Evolutionary conservation across 2,888 invertebrate genomes (phyloP).

Genomic region (Rhaphigaster nebulosa): DNA sequence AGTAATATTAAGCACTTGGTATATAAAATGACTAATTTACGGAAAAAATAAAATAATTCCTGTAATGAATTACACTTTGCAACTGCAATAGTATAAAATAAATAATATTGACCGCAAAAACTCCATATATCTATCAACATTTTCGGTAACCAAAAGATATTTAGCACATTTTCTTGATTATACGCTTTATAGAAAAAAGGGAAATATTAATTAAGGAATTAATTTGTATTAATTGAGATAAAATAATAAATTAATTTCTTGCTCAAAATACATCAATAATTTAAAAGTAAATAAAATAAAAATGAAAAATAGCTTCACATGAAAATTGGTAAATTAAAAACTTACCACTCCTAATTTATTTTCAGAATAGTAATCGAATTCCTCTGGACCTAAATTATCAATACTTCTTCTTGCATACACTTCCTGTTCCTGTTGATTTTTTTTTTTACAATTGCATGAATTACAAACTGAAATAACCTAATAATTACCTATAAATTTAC

Average conservation of each 20-base stretch:
- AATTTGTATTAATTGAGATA: background rate
- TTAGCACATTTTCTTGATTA: no score
- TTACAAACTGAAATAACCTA: background rate
- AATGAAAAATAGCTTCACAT: background rate
- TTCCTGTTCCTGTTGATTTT: constrained; percentile 11
- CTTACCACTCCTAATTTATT: constrained; percentile 4
- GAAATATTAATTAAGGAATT: no score
- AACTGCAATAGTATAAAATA: no score
- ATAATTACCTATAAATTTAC: background rate
- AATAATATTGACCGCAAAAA: no score
- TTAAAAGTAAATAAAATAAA: background rate
- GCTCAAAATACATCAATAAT: no score
- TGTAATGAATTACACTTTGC: no score
- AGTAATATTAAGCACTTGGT: no score
- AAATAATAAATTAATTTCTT: background rate
- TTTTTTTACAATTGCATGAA: background rate
- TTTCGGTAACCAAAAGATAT: no score
- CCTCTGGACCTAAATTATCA: background rate
- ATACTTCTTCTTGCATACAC: background rate
- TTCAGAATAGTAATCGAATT: background rate
- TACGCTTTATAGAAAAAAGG: no score
- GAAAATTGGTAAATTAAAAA: background rate
- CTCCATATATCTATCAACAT: no score
- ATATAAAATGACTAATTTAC: no score
- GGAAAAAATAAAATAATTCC: no score